Evolutionary conservation across 2,797 vertebrate genomes (phyloP).

Genomic region (Hypotaenidia philippensis): DNA sequence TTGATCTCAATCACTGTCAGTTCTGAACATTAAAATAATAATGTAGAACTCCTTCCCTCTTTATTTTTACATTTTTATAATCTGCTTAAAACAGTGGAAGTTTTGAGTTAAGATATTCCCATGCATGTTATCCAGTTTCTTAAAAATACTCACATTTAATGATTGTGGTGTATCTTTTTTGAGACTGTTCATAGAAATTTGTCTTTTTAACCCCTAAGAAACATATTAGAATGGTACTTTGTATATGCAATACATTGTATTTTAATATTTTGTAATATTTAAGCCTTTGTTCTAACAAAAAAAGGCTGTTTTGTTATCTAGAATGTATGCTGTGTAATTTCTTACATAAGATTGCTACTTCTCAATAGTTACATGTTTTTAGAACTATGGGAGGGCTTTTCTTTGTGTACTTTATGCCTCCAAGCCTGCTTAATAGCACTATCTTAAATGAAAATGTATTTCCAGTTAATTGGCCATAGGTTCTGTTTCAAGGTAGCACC

Average conservation of each 20-base stretch:
- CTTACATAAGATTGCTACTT: neutral
- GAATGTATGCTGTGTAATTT: neutral
- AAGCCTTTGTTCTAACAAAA: neutral
- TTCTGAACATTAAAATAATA: conserved; percentile 52
- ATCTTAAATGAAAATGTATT: neutral
- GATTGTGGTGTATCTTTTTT: neutral
- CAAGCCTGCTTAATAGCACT: neutral
- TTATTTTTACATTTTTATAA: conserved; percentile 14
- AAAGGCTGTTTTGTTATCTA: neutral
- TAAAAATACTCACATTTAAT: conserved; percentile 1
- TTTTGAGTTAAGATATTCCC: conserved; percentile 6
- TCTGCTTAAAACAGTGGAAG: conserved; percentile 8
- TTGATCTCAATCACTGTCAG: conserved; percentile 66
- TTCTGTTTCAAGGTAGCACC: neutral
- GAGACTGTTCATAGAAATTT: neutral
- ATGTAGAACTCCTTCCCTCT: conserved; percentile 4
- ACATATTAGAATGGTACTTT: neutral
- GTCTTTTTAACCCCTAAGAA: neutral
- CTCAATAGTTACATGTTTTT: neutral
- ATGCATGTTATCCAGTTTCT: conserved; percentile 10
- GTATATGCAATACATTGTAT: neutral
- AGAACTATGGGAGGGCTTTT: neutral
- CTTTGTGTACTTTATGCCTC: neutral
- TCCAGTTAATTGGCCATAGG: neutral
- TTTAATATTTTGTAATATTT: neutral